Evolutionary conservation across 2,888 invertebrate species (phyloP).

Genomic region (Tiphia femorata): DNA sequence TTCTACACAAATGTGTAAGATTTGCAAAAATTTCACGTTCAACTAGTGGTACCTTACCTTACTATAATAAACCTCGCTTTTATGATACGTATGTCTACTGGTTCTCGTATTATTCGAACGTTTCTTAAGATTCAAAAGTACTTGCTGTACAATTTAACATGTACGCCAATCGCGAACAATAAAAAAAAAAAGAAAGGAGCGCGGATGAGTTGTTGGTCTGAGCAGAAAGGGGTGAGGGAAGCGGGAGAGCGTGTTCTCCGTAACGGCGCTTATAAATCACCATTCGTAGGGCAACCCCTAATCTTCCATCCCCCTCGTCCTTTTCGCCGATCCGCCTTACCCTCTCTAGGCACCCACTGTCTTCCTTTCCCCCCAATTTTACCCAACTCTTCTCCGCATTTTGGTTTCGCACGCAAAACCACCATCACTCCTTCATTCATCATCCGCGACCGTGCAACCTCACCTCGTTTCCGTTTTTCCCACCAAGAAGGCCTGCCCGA

Average conservation of each 20-base stretch:
- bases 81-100: no score
- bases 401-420: constrained; percentile 64
- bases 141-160: no score
- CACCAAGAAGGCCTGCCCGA: no score
- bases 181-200: constrained; percentile 29
- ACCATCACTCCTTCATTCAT: constrained; percentile 67
- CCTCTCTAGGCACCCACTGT: constrained; percentile 30
- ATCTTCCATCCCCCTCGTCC: constrained; percentile 36
- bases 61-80: no score
- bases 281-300: constrained; percentile 67
- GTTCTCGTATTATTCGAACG: no score
- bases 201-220: constrained; percentile 21
- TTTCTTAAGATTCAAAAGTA: no score
- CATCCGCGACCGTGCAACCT: constrained; percentile 59
- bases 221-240: constrained; percentile 12
- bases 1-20: no score
- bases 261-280: constrained; percentile 71
- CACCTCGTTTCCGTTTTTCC: constrained; percentile 38
- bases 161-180: no score
- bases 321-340: constrained; percentile 33
- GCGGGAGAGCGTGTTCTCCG: constrained; percentile 29
- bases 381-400: constrained; percentile 39
- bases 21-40: no score
- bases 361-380: constrained; percentile 25
- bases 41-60: no score